These are phyloP conservation scores for Haemorhous mexicanus DNA, from an alignment of 2,113 vertebrate genomes.

Conservation along the genomic window DNA sequence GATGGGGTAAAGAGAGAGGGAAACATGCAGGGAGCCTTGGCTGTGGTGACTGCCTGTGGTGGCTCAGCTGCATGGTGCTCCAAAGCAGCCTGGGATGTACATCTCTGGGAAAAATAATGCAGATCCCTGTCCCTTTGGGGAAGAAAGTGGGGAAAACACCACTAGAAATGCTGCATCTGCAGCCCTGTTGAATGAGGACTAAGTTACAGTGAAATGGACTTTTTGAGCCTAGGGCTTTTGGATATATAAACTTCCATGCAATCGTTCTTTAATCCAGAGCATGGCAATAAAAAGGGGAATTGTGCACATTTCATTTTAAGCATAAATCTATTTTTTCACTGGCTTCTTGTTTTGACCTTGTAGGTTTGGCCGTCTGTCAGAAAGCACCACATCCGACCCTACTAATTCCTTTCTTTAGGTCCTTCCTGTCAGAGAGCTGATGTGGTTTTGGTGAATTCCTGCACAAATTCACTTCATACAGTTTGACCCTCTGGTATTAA, in stretches of 20 bases:
- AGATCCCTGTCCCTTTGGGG: background rate
- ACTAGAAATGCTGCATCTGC: background rate
- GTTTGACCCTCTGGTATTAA: background rate
- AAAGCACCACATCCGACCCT: slow-evolving; percentile 38
- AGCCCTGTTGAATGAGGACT: background rate
- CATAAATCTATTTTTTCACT: slow-evolving; percentile 39
- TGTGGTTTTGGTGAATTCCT: slow-evolving; percentile 33
- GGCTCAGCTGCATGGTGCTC: background rate
- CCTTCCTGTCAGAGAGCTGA: slow-evolving; percentile 17
- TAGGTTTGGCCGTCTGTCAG: slow-evolving; percentile 21
- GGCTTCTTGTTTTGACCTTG: slow-evolving; percentile 21
- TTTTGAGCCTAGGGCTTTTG: background rate
- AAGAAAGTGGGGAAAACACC: background rate
- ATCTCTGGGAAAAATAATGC: background rate
- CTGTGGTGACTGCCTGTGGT: background rate
- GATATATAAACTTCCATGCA: background rate
- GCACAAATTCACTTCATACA: background rate
- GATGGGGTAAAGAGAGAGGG: background rate
- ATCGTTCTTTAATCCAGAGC: background rate
- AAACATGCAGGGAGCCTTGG: background rate
- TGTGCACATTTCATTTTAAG: background rate
- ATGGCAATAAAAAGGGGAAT: background rate
- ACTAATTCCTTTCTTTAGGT: slow-evolving; percentile 51
- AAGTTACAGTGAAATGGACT: background rate
- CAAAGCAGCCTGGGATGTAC: background rate